These are phyloP conservation scores for Heliconius aoede DNA, from an alignment of 2,888 invertebrate genomes.

Conservation along the genomic window DNA sequence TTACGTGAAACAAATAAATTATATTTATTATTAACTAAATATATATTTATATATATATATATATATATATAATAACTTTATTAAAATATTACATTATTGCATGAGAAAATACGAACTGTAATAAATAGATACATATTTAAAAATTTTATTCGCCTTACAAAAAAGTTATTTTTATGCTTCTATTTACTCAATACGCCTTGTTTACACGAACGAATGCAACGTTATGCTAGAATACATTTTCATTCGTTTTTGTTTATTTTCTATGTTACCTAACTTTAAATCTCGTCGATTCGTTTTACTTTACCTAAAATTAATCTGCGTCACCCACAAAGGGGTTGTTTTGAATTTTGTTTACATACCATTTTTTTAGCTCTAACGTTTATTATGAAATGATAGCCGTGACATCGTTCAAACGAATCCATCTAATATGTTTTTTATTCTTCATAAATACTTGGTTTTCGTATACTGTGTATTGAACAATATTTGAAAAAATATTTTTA, in stretches of 20 bases:
- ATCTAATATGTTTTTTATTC: background rate
- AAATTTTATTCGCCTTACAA: background rate
- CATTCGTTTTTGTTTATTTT: constrained; percentile 25
- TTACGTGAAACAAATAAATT: too few relatives aligned
- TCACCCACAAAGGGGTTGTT: constrained; percentile 12
- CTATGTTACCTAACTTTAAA: constrained; percentile 22
- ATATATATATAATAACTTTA: too few relatives aligned
- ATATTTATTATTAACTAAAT: too few relatives aligned
- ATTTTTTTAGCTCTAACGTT: background rate
- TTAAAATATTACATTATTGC: too few relatives aligned
- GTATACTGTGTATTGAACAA: background rate
- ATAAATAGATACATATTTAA: too few relatives aligned
- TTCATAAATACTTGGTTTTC: background rate
- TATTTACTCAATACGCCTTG: constrained; percentile 3
- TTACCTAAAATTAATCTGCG: constrained; percentile 27
- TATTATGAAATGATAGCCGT: constrained; percentile 6
- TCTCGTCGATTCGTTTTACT: constrained; percentile 25
- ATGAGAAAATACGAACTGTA: too few relatives aligned
- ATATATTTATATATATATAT: too few relatives aligned
- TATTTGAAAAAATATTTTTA: background rate
- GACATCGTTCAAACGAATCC: constrained; percentile 1
- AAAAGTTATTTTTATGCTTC: background rate
- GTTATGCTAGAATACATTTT: constrained; percentile 10
- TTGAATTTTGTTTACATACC: background rate
- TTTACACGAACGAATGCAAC: constrained; percentile 12